phyloP scores from a whole-genome alignment of 2,797 vertebrate genomes.

The Hylomyscus alleni region DNA sequence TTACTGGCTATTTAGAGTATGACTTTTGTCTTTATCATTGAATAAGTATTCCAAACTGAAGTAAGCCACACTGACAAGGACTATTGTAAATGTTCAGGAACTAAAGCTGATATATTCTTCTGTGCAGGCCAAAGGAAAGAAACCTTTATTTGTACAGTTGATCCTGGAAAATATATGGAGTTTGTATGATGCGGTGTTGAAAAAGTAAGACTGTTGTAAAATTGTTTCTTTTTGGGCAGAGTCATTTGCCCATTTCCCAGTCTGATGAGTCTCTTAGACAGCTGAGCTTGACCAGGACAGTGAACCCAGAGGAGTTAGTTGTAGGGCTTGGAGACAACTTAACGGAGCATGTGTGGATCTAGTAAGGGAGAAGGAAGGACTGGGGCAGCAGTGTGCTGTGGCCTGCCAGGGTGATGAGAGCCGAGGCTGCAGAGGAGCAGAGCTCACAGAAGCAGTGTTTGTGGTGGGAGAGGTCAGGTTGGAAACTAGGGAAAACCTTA shows the following conservation, averaged over 20 bases:
- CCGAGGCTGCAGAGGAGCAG: neutral
- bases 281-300: neutral
- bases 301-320: neutral
- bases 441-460: neutral
- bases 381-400: neutral
- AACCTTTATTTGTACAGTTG: slow-evolving; percentile 97
- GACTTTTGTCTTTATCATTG: neutral
- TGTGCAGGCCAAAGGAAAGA: slow-evolving; percentile 96
- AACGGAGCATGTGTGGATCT: neutral
- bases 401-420: neutral
- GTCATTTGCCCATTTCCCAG: neutral
- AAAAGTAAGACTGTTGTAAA: slow-evolving; percentile 90
- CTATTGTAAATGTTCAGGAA: neutral
- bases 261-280: neutral
- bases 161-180: slow-evolving; percentile 99
- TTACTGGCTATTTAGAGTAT: neutral
- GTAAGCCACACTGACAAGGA: neutral
- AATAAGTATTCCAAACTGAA: slow-evolving; percentile 39
- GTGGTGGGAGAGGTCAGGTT: neutral
- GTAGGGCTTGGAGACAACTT: neutral
- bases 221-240: neutral
- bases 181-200: slow-evolving; percentile 96
- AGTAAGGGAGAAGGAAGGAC: neutral
- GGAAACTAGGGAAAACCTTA: neutral
- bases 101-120: slow-evolving; percentile 20